Conservation (phyloP, 2,113 vertebrate species). For the Stigmatopora argus region DNA sequence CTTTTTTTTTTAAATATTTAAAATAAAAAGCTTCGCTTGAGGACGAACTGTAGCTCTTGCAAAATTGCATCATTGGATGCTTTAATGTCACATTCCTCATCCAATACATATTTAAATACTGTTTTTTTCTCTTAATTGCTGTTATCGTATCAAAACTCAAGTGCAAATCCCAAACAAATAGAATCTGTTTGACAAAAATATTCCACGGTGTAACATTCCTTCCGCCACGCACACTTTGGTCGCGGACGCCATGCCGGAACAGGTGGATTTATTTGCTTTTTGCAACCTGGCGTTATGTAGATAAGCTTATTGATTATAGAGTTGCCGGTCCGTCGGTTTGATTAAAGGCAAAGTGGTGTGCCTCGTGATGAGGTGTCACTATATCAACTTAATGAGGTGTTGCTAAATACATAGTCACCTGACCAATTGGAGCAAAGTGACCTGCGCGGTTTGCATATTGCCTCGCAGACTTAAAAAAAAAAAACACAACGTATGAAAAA, state of each 20-base stretch:
- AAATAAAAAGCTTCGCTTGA: neutral
- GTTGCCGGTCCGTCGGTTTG: conserved; percentile 45
- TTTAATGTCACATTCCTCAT: neutral
- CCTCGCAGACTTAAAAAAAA: neutral
- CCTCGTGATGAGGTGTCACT: conserved; percentile 37
- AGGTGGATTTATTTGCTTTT: conserved; percentile 33
- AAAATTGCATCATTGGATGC: neutral
- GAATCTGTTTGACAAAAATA: neutral
- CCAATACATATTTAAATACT: neutral
- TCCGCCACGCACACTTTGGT: neutral
- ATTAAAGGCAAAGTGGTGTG: conserved; percentile 52
- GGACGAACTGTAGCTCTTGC: neutral
- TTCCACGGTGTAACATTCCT: neutral
- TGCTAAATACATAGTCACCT: conserved; percentile 47
- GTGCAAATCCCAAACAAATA: neutral
- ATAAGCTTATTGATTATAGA: conserved; percentile 47
- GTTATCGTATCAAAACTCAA: neutral
- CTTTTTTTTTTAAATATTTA: neutral
- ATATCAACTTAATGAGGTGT: conserved; percentile 52
- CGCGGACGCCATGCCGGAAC: conserved; percentile 9
- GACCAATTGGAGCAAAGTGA: conserved; percentile 31
- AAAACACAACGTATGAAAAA: conserved; percentile 16
- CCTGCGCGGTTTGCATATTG: conserved; percentile 1
- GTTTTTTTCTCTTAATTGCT: neutral
- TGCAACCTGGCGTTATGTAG: conserved; percentile 40